Conservation (phyloP, 1,140 invertebrate genomes). For the Halesus radiatus region DNA sequence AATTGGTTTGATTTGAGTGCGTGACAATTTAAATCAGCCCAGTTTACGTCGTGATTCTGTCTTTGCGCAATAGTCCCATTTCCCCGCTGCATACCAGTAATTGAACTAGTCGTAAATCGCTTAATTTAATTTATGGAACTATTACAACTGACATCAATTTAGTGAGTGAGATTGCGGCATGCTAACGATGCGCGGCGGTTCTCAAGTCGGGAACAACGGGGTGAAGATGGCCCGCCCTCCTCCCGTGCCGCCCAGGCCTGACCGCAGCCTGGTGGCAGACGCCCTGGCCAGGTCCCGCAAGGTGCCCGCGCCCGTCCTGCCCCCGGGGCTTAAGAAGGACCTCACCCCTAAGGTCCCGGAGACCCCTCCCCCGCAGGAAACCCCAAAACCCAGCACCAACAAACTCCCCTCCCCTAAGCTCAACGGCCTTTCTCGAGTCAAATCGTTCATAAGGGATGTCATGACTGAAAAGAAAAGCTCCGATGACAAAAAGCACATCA, state of each 20-base stretch:
- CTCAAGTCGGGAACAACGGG: slow-evolving; percentile 47
- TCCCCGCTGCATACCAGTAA: slow-evolving; percentile 12
- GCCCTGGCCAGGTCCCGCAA: slow-evolving; percentile 75
- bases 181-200: slow-evolving; percentile 54
- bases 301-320: slow-evolving; percentile 70
- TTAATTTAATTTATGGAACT: slow-evolving; percentile 54
- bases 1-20: not conserved
- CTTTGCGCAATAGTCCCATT: slow-evolving; percentile 1
- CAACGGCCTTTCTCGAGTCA: slow-evolving; percentile 67
- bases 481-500: slow-evolving; percentile 62
- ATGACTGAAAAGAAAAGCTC: slow-evolving; percentile 69
- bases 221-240: slow-evolving; percentile 72
- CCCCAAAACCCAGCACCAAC: slow-evolving; percentile 65
- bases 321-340: slow-evolving; percentile 65
- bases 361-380: slow-evolving; percentile 64
- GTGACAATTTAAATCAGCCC: slow-evolving; percentile 20
- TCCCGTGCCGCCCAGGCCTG: slow-evolving; percentile 81
- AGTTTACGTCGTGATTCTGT: slow-evolving; percentile 13
- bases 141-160: slow-evolving; percentile 50
- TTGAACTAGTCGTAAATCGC: slow-evolving; percentile 29
- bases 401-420: slow-evolving; percentile 68
- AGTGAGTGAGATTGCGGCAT: slow-evolving; percentile 36
- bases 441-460: slow-evolving; percentile 70
- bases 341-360: slow-evolving; percentile 65
- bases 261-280: slow-evolving; percentile 77